phyloP scores from a whole-genome alignment of 2,113 vertebrate genomes.

The Tupaia tana region DNA sequence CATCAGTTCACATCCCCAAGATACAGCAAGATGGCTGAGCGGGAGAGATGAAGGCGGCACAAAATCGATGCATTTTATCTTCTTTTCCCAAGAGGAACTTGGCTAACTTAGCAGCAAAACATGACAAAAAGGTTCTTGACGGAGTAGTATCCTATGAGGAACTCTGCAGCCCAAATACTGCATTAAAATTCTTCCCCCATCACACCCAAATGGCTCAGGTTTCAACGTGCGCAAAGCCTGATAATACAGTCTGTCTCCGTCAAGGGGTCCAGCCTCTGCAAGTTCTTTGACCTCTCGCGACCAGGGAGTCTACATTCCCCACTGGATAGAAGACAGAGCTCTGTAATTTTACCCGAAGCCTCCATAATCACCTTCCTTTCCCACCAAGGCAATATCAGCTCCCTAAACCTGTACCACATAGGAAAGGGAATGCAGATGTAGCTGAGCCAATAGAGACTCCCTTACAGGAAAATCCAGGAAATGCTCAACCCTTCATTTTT shows the following conservation, averaged over 20 bases:
- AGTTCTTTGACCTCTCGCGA: neutral
- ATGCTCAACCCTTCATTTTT: neutral
- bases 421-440: neutral
- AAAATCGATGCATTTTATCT: neutral
- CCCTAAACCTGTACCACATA: neutral
- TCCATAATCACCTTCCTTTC: neutral
- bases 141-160: neutral
- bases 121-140: neutral
- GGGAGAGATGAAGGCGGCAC: neutral
- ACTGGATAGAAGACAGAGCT: rapidly evolving
- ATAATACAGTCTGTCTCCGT: neutral
- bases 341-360: neutral
- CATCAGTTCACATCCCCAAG: neutral
- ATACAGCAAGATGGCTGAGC: neutral
- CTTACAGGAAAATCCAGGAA: neutral
- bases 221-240: neutral
- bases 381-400: neutral
- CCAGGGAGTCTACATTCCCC: neutral
- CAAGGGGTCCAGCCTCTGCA: neutral
- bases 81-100: neutral
- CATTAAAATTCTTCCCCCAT: neutral
- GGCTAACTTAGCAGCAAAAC: neutral
- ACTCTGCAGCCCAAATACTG: neutral
- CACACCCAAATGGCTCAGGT: neutral
- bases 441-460: neutral